Conservation (phyloP, 2,888 invertebrate species). For the Euplexia lucipara region DNA sequence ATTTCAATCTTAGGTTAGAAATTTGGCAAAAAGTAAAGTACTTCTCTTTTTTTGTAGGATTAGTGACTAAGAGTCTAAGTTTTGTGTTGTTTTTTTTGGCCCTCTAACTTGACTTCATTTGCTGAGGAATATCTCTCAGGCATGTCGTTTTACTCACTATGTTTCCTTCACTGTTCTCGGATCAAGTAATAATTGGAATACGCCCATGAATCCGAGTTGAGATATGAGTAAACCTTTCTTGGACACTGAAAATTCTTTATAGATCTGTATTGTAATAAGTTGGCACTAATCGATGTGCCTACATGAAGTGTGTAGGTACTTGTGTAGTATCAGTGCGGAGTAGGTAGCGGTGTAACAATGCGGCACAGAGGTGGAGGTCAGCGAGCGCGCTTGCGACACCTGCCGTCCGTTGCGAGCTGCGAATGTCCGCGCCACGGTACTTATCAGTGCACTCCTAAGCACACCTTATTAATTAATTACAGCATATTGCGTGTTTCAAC, state of each 20-base stretch:
- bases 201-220: too few species aligned
- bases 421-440: conserved; percentile 18
- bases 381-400: conserved; percentile 50
- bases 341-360: conserved; percentile 58
- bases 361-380: conserved; percentile 61
- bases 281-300: neutral
- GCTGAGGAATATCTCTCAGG: too few species aligned
- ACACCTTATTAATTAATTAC: neutral
- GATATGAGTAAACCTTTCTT: neutral
- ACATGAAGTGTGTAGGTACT: neutral
- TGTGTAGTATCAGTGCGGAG: conserved; percentile 6
- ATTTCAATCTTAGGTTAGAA: neutral
- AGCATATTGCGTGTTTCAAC: neutral
- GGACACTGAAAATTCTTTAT: neutral
- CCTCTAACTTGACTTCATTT: too few species aligned
- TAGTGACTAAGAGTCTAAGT: too few species aligned
- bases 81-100: too few species aligned
- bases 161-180: too few species aligned
- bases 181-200: too few species aligned
- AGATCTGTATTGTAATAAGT: neutral
- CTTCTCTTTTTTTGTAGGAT: too few species aligned
- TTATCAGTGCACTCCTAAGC: conserved; percentile 1
- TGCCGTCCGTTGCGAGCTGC: conserved; percentile 16
- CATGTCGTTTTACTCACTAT: too few species aligned
- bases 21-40: neutral